Base-by-base conservation (phyloP, 2,888 invertebrate genomes). In the Parthenolecanium corni region DNA sequence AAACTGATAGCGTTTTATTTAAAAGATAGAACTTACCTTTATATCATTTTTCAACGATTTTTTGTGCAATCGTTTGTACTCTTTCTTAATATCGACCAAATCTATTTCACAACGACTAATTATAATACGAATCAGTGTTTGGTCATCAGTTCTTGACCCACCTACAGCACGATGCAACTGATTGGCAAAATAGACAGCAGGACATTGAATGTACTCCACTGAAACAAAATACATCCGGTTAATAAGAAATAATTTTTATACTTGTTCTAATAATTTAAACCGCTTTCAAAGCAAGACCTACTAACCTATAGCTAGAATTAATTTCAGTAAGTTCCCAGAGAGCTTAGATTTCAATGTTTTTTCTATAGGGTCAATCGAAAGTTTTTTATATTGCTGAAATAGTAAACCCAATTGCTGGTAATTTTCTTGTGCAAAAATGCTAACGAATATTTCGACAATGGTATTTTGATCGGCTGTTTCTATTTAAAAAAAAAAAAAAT, bases 281-380 rank as follows among this genome's bases (percentile, higher is more conserved):
- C n/a, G n/a, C n/a, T n/a, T n/a, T n/a, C n/a, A n/a, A n/a, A n/a
- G n/a, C n/a, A n/a, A n/a, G n/a, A n/a, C n/a, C n/a, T 44, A 18
- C 46, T 44, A n/a, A 83, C 85, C 84, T 65, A 86, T 81, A 49
- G 86, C 83, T 23, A 83, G 77, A 71, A 85, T 78, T 0, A 84
- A 85, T 2, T 82, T 80, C 68, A 80, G 77, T 44, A 85, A 74
- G 67, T 85, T 83, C 0, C 85, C 86, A 65, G 74, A 77, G 70
- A 84, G 74, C 74, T 83, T 82, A 47, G 80, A 78, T 71, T 81
- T 80, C 71, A 86, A 79, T 56, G 85, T 84, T 70, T 85, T 83
- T 72, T 84, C 83, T 68, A 86, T 81, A 66, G 85, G 84, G 71
- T 82, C 81, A 0, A 86, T 86, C 1, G 85, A 78, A 11, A 87